These are phyloP conservation scores for Listronotus oregonensis DNA, from an alignment of 1,140 invertebrate genomes.

Conservation along the genomic window DNA sequence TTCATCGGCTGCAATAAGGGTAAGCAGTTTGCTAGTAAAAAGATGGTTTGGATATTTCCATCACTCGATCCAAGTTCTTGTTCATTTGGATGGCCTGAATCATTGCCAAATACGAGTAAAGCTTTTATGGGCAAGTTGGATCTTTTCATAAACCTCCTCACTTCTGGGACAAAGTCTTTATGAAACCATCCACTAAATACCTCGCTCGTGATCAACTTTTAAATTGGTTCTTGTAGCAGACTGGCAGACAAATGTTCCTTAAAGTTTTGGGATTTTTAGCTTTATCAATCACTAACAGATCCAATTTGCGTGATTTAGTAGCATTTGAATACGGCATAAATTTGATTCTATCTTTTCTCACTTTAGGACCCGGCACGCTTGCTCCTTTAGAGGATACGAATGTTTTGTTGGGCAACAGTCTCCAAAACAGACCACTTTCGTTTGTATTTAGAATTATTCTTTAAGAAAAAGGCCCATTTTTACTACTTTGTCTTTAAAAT, in stretches of 20 bases:
- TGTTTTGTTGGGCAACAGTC: no score
- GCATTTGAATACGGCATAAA: constrained; percentile 54
- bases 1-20: constrained; percentile 48
- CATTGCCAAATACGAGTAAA: constrained; percentile 49
- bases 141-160: constrained; percentile 42
- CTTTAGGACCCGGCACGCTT: constrained; percentile 46
- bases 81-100: constrained; percentile 47
- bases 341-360: constrained; percentile 52
- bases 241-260: constrained; percentile 43
- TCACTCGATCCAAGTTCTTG: constrained; percentile 34
- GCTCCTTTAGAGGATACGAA: constrained; percentile 42
- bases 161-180: constrained; percentile 51
- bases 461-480: no score
- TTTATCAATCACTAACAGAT: constrained; percentile 51
- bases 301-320: constrained; percentile 51
- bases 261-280: constrained; percentile 45
- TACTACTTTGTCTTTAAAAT: no score
- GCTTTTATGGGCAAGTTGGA: constrained; percentile 49
- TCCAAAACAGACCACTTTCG: constrained; percentile 50
- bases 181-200: constrained; percentile 50
- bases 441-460: no score
- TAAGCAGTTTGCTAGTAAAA: constrained; percentile 58
- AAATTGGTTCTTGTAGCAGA: constrained; percentile 48
- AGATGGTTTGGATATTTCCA: constrained; percentile 39
- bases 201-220: constrained; percentile 42